Percentiles rank a stretch among this genome's conserved stretches.
phyloP scores from a whole-genome alignment of 2,113 vertebrate species.

The Pardalotus punctatus region DNA sequence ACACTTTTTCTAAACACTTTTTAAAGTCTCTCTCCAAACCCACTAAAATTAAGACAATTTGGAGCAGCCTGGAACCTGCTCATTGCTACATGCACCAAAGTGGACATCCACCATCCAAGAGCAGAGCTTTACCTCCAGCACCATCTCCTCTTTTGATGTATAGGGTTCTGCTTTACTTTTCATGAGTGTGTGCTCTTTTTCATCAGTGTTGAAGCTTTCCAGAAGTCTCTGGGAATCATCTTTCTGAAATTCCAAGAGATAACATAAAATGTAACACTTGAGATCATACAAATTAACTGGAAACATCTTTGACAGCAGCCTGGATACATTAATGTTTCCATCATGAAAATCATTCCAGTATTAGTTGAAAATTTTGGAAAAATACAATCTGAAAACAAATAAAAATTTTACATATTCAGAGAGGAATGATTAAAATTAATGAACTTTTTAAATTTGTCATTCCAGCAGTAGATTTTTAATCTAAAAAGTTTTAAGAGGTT shows the following conservation, averaged over 20 bases:
- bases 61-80: not conserved
- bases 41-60: not conserved
- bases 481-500: not conserved
- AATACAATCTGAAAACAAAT: not conserved
- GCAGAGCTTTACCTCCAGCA: slow-evolving; percentile 49
- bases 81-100: not conserved
- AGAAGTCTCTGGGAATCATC: slow-evolving; percentile 78
- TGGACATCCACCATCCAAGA: not conserved
- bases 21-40: not conserved
- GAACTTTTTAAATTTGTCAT: not conserved
- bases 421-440: not conserved
- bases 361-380: not conserved
- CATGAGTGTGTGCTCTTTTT: not conserved
- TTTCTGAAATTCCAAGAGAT: slow-evolving; percentile 67
- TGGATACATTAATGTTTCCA: not conserved
- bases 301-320: not conserved
- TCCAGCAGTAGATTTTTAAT: not conserved
- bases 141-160: not conserved
- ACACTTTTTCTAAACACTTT: not conserved
- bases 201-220: slow-evolving; percentile 67
- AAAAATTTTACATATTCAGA: not conserved
- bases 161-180: slow-evolving; percentile 19
- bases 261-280: not conserved
- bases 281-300: not conserved
- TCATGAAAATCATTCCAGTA: not conserved